Percentiles rank a stretch among this genome's conserved stretches.
Conservation (phyloP, 92 coral and sea anemone genomes). For the Virgularia gustaviana region DNA sequence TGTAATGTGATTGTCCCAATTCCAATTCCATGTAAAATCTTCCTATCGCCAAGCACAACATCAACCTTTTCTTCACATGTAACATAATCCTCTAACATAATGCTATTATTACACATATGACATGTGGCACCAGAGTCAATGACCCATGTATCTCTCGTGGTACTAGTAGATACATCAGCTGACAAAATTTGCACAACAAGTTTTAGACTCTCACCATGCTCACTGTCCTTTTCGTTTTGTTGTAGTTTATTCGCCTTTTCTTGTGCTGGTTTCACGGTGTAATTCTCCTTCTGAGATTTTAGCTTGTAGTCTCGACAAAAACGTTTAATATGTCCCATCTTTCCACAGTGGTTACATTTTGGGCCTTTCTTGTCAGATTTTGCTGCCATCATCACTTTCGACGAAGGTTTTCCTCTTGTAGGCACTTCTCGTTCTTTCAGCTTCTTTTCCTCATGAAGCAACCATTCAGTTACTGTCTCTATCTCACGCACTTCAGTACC, state of each 20-base stretch:
- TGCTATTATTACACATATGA: slow-evolving; percentile 43
- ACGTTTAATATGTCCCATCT: slow-evolving; percentile 37
- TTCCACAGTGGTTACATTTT: slow-evolving; percentile 36
- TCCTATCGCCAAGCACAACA: slow-evolving; percentile 51
- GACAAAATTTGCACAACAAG: slow-evolving; percentile 43
- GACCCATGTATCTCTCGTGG: slow-evolving; percentile 41
- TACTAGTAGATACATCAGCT: slow-evolving; percentile 44
- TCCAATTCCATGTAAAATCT: slow-evolving; percentile 44
- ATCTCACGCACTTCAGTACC: slow-evolving; percentile 36
- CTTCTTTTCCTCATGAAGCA: slow-evolving; percentile 61
- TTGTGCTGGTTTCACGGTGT: too few relatives aligned
- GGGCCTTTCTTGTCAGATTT: slow-evolving; percentile 12
- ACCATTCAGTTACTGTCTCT: slow-evolving; percentile 57
- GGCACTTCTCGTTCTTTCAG: slow-evolving; percentile 37
- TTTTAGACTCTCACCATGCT: slow-evolving; percentile 48
- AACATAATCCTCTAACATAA: slow-evolving; percentile 43
- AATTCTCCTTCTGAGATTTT: neutral
- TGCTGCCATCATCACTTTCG: slow-evolving; percentile 34
- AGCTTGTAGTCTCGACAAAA: slow-evolving; percentile 30
- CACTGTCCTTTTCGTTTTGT: neutral
- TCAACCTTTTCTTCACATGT: slow-evolving; percentile 19
- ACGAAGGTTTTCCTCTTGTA: neutral
- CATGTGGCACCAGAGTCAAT: slow-evolving; percentile 61
- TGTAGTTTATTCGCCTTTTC: neutral
- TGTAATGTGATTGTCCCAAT: slow-evolving; percentile 42